Evolutionary conservation across 2,113 vertebrate species (phyloP).

Genomic region (Notechis scutatus): DNA sequence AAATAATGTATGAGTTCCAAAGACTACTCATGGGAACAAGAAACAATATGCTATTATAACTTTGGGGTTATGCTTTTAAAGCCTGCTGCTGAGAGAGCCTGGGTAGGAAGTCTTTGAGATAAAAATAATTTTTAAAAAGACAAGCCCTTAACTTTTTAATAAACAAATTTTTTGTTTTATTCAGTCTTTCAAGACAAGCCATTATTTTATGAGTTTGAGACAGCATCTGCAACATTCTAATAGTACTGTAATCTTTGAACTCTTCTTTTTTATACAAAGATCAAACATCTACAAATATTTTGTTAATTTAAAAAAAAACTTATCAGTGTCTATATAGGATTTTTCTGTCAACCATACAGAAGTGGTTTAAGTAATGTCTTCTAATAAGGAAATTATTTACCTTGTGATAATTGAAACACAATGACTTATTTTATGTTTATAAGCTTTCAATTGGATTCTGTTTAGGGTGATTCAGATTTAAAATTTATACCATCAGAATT

Average conservation of each 20-base stretch:
- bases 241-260: not conserved
- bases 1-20: slow-evolving; percentile 28
- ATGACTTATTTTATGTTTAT: not conserved
- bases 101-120: slow-evolving; percentile 28
- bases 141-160: not conserved
- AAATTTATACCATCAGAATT: not conserved
- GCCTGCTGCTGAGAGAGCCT: slow-evolving; percentile 11
- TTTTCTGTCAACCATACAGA: not conserved
- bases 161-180: not conserved
- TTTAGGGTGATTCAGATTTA: not conserved
- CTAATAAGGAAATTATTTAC: not conserved
- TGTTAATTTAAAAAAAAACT: not conserved
- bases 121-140: slow-evolving; percentile 26
- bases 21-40: slow-evolving; percentile 29
- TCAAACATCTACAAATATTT: not conserved
- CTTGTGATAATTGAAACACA: not conserved
- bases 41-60: slow-evolving; percentile 40
- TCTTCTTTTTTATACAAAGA: slow-evolving; percentile 9
- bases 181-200: not conserved
- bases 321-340: not conserved
- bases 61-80: slow-evolving; percentile 37
- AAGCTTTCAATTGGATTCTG: not conserved
- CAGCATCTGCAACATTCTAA: not conserved
- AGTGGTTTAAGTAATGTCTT: not conserved
- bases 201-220: slow-evolving; percentile 13